Conservation (phyloP, 2,888 invertebrate genomes). For the Lasioglossum oenotherae region DNA sequence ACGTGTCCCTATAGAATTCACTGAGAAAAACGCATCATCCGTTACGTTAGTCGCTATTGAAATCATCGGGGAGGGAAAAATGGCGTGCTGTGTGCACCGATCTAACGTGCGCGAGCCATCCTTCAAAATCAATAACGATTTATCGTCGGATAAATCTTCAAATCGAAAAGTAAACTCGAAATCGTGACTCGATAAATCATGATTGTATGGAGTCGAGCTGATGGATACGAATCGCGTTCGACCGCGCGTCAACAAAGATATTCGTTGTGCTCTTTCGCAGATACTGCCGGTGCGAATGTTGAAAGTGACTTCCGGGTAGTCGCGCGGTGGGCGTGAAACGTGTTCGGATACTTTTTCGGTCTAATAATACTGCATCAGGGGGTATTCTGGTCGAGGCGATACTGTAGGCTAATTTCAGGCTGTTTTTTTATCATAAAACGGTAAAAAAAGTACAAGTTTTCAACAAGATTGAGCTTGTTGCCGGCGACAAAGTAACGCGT, state of each 20-base stretch:
- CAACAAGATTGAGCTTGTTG: no score
- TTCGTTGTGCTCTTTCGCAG: conserved; percentile 30
- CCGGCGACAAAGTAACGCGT: no score
- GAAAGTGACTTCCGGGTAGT: not conserved
- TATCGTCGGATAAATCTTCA: conserved; percentile 44
- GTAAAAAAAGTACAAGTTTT: not conserved
- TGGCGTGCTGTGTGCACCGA: not conserved
- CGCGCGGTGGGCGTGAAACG: not conserved
- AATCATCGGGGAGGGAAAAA: not conserved
- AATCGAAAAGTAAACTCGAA: conserved; percentile 31
- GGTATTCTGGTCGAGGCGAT: not conserved
- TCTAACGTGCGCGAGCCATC: not conserved
- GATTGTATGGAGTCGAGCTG: conserved; percentile 30
- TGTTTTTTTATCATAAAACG: not conserved
- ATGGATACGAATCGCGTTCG: conserved; percentile 17
- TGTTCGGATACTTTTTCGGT: not conserved
- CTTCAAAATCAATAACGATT: conserved; percentile 40
- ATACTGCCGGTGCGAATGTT: not conserved
- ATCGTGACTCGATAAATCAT: conserved; percentile 39
- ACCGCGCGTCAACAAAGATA: conserved; percentile 39
- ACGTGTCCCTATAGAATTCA: not conserved
- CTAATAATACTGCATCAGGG: not conserved
- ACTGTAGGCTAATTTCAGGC: not conserved
- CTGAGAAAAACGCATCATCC: not conserved
- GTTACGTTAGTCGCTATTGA: not conserved